Conservation (phyloP, 2,797 vertebrate genomes). For the Rhadinocentrus ornatus region DNA sequence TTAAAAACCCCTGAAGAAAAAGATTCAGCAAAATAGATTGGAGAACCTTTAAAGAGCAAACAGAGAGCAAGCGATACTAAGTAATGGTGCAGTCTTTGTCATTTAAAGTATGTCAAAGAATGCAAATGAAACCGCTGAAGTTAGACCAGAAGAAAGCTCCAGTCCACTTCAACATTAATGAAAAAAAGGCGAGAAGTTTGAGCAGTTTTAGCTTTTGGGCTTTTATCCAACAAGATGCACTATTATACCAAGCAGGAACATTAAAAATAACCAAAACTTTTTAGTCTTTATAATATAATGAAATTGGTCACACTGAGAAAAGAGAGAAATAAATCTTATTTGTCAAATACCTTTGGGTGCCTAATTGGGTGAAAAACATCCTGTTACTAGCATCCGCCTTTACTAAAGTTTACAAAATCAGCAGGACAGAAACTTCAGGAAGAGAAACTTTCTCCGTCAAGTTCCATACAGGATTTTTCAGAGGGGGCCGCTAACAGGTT, state of each 20-base stretch:
- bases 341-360: background rate
- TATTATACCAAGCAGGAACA: background rate
- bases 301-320: background rate
- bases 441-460: conserved; percentile 49
- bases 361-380: conserved; percentile 36
- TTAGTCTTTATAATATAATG: background rate
- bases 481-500: conserved; percentile 16
- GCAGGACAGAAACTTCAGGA: conserved; percentile 61
- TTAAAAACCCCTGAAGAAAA: conserved; percentile 11
- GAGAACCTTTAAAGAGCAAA: conserved; percentile 2
- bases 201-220: background rate
- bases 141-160: background rate
- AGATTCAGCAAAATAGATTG: background rate
- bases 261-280: background rate
- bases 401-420: conserved; percentile 47
- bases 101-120: conserved; percentile 5
- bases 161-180: background rate
- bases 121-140: background rate
- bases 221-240: conserved; percentile 15
- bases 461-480: conserved; percentile 57
- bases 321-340: background rate
- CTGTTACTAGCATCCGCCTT: conserved; percentile 39
- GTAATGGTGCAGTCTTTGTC: background rate
- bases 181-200: background rate
- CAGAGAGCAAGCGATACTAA: conserved; percentile 1